Evolutionary conservation across 2,113 vertebrate species (phyloP).

Genomic region (Puma concolor): DNA sequence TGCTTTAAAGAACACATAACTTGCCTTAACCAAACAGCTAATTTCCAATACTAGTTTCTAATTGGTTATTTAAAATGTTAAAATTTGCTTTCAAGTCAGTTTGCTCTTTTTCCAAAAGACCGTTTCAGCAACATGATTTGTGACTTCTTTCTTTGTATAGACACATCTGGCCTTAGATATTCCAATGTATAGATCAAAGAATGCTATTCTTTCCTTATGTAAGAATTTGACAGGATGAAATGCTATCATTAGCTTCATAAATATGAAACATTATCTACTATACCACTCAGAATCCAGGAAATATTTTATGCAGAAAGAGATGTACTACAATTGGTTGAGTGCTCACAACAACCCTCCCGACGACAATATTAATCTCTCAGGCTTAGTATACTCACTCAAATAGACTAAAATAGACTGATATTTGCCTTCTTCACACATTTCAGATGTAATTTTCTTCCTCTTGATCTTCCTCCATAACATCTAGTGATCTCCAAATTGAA

Average conservation of each 20-base stretch:
- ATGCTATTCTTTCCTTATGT: neutral
- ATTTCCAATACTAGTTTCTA: constrained; percentile 31
- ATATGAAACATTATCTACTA: neutral
- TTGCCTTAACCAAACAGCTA: constrained; percentile 13
- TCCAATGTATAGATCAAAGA: neutral
- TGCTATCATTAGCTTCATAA: neutral
- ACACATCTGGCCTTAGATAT: neutral
- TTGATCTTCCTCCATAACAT: neutral
- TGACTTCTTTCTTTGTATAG: neutral
- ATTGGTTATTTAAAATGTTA: constrained; percentile 11
- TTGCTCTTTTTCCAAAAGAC: neutral
- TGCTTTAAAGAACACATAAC: neutral
- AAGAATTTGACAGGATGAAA: neutral
- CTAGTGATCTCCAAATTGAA: neutral
- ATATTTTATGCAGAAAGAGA: neutral
- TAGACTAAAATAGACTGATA: neutral
- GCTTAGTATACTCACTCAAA: neutral
- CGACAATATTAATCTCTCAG: neutral
- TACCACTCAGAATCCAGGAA: neutral
- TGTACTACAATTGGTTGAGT: neutral
- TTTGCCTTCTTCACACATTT: neutral
- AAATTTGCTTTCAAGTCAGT: constrained; percentile 13
- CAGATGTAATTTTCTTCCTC: neutral
- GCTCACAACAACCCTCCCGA: neutral
- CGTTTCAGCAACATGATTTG: neutral